These are phyloP conservation scores for Aphelenchoides besseyi DNA, from an alignment of 1,140 invertebrate species.

Conservation along the genomic window DNA sequence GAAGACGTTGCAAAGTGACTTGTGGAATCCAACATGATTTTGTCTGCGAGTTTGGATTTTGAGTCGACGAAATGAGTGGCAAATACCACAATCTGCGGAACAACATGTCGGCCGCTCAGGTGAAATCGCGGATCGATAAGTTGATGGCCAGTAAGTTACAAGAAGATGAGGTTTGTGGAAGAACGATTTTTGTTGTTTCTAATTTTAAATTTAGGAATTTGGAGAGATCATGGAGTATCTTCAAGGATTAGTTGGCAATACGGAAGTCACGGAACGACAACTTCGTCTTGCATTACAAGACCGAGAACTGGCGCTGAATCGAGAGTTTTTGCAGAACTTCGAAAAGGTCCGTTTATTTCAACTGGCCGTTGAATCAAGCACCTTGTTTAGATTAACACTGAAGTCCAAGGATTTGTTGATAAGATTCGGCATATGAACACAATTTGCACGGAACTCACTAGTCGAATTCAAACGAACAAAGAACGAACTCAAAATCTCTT, in stretches of 20 bases:
- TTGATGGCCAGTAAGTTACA: slow-evolving; percentile 50
- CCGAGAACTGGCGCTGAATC: slow-evolving; percentile 54
- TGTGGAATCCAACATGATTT: not conserved
- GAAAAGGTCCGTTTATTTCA: slow-evolving; percentile 46
- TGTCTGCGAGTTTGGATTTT: not conserved
- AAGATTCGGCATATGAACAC: slow-evolving; percentile 58
- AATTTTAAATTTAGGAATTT: slow-evolving; percentile 43
- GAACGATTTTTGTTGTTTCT: slow-evolving; percentile 29
- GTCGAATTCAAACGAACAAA: slow-evolving; percentile 58
- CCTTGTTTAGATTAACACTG: slow-evolving; percentile 45
- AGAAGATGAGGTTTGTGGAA: slow-evolving; percentile 49
- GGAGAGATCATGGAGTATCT: slow-evolving; percentile 49
- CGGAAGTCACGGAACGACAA: slow-evolving; percentile 43
- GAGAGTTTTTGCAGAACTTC: slow-evolving; percentile 49
- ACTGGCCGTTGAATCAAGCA: slow-evolving; percentile 24
- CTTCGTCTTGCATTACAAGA: slow-evolving; percentile 48
- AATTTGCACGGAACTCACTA: slow-evolving; percentile 56
- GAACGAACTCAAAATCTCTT: slow-evolving; percentile 56
- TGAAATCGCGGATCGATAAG: slow-evolving; percentile 32
- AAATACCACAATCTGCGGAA: not conserved
- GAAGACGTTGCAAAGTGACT: not conserved
- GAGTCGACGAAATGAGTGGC: not conserved
- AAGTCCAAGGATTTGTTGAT: slow-evolving; percentile 51
- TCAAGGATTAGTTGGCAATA: slow-evolving; percentile 25
- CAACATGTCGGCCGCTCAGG: not conserved